Evolutionary conservation across 1,140 invertebrate species (phyloP), one percentile per base, ranked within the genome.

Genomic region (Dinoponera quadriceps): DNA sequence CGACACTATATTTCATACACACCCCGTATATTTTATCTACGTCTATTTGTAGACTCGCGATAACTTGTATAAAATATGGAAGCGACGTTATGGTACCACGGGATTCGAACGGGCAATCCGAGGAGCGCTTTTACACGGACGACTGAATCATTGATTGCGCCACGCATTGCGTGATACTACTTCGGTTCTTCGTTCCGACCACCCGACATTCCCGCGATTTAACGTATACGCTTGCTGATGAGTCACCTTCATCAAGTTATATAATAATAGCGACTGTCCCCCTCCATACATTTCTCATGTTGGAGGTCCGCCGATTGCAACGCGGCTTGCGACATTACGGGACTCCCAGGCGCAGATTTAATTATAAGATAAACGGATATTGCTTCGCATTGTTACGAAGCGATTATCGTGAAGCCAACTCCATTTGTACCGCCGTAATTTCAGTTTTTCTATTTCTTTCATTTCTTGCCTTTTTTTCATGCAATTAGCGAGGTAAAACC

Each of bases 261-360:
- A 85, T 74, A 57, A 74, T 68, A 69, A 75, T 78, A 48, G 1
- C n/a, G n/a, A 59, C 9, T 59, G 2, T 22, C n/a, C 38, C 38
- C 38, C 3, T 44, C 33, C 16, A 0, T 44, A 44, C 4, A 48
- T 25, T 48, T 68, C 44, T 73, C 9, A 59, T 25, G 22, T 73
- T 59, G 16, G 33, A 73, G 16, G 16, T 27, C 7, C 57, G 20
- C 14, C 25, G 7, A 7, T 7, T n/a, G 33, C 16, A 63, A 63
- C 33, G 22, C 14, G 22, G 22, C 14, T 62, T 20, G 20, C 20
- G 33, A 49, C 9, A 18, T 49, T 68, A 29, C 49, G 16, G n/a
- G 49, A 5, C 5, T 54, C 1, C 18, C 0, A 51, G 4, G 18
- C 25, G 14, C n/a, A 72, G 7, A 48, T 60, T 59, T 74, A 60